Percentiles rank a stretch among this genome's conserved stretches.
These are phyloP conservation scores for Petrocephalus sullivani DNA, from an alignment of 2,797 vertebrate genomes.

Conservation along the genomic window DNA sequence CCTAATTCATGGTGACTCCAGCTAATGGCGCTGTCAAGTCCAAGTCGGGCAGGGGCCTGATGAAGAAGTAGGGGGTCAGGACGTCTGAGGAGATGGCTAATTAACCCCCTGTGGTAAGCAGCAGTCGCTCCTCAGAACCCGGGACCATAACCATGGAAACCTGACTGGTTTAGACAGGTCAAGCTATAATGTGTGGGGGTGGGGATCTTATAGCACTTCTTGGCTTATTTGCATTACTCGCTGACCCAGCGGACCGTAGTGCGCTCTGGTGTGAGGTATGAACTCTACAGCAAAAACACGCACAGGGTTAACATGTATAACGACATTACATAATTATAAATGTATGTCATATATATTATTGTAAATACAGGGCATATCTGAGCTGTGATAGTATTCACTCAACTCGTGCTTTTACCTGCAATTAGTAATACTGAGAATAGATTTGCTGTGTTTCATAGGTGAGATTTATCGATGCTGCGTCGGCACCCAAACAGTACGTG, in stretches of 20 bases:
- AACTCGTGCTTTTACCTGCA: neutral
- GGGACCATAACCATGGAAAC: neutral
- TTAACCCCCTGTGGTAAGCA: constrained; percentile 12
- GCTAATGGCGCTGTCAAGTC: neutral
- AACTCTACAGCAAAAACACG: neutral
- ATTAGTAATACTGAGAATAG: neutral
- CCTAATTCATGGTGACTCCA: neutral
- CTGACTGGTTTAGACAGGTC: neutral
- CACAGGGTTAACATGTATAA: neutral
- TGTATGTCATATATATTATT: neutral
- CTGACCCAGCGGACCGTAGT: neutral
- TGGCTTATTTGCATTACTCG: neutral
- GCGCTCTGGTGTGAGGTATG: neutral
- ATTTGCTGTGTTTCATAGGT: neutral
- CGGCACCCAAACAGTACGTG: neutral
- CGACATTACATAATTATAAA: neutral
- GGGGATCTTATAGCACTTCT: neutral
- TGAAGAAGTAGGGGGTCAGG: neutral
- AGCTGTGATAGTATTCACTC: neutral
- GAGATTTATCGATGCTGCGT: neutral
- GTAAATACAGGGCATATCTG: neutral
- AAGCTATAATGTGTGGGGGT: neutral
- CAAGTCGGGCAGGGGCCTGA: neutral
- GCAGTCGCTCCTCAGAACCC: neutral
- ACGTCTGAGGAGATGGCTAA: neutral